phyloP scores from a whole-genome alignment of 2,113 vertebrate species.

The Acrocephalus arundinaceus region DNA sequence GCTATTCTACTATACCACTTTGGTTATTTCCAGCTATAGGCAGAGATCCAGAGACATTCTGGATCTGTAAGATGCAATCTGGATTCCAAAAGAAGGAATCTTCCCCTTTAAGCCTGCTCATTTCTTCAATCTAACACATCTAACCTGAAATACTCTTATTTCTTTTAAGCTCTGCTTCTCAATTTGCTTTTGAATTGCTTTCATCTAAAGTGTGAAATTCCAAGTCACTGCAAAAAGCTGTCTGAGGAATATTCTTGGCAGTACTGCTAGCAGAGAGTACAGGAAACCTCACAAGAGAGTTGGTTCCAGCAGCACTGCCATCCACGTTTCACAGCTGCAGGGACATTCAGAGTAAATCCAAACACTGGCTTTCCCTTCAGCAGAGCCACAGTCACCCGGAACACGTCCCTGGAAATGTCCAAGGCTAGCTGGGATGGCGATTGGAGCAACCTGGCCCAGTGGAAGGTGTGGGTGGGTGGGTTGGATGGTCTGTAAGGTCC shows the following conservation, averaged over 20 bases:
- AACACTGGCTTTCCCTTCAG: not conserved
- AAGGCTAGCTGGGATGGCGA: not conserved
- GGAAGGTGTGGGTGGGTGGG: not conserved
- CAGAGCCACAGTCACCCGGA: not conserved
- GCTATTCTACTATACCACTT: not conserved
- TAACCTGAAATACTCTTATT: not conserved
- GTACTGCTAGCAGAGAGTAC: constrained; percentile 6
- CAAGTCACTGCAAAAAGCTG: constrained; percentile 17
- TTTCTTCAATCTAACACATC: not conserved
- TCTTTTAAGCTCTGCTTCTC: not conserved
- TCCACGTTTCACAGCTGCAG: constrained; percentile 37
- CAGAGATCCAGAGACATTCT: not conserved
- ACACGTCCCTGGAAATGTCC: not conserved
- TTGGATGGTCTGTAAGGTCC: not conserved
- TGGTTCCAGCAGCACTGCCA: constrained; percentile 46
- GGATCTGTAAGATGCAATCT: not conserved
- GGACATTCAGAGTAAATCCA: not conserved
- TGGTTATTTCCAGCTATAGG: not conserved
- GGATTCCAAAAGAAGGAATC: not conserved
- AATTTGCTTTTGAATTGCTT: constrained; percentile 6
- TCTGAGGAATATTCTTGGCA: constrained; percentile 48
- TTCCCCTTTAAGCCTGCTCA: not conserved
- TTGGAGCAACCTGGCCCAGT: not conserved
- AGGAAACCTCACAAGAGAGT: constrained; percentile 26
- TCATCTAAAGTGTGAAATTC: constrained; percentile 47